Base-by-base conservation (phyloP, 2,888 invertebrate genomes). In the Onchidella celtica region DNA sequence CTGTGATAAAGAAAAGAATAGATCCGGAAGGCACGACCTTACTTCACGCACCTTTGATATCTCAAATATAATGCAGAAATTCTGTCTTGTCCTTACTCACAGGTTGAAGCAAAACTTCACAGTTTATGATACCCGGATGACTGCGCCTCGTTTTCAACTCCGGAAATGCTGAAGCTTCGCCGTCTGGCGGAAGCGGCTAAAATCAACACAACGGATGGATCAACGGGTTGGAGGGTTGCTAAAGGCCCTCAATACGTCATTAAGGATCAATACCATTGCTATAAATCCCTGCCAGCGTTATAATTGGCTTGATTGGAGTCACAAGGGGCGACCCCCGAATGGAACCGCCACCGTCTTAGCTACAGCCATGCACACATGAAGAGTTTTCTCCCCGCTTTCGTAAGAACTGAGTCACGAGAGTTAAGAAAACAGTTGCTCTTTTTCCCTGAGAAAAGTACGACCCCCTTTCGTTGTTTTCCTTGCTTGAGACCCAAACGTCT, bases 261-360 rank as follows among this genome's bases (percentile, higher is more conserved):
- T 78, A 70, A 61, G 47, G 61, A 70, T 61, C 78, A 61, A 61
- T 78, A 78, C 36, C 3, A 27, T 27, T 2, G 61, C 70, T 40
- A 61, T 78, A 78, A 61, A 69, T 78, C 70, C 57, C 47, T 59
- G 59, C 61, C 29, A 40, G 40, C 40, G 70, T 61, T 78, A 70
- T 78, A 78, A 70, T 70, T 78, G 70, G 36, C 61, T 78, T 69
- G 61, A 78, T 70, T 61, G 24, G 78, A 59, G 61, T 70, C 78
- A 38, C 2, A 32, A 11, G 40, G 59, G 34, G 32, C 21, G 9
- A 40, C 34, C 68, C 36, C 11, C 55, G 66, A 68, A 34, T 68
- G n/a, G 65, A 65, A 65, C 75, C 24, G 24, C 0, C 11, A 32
- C 29, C 32, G 4, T 6, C 65, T 65, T 29, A 63, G 74, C 63